Percentiles rank a stretch among this genome's conserved stretches.
These are phyloP conservation scores for Drosophila mayaguana DNA, from an alignment of 2,888 invertebrate species.

Conservation along the genomic window DNA sequence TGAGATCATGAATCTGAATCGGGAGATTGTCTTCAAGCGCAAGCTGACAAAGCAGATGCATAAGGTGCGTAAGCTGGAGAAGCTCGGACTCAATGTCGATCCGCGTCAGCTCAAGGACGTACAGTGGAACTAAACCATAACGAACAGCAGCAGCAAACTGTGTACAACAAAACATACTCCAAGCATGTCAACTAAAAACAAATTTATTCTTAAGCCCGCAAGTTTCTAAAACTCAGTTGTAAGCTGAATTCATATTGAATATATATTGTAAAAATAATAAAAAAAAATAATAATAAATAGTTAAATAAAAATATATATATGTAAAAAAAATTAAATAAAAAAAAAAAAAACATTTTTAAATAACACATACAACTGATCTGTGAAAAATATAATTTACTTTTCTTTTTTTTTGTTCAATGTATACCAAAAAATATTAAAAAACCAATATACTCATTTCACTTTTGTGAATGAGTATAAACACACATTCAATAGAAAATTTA, in stretches of 20 bases:
- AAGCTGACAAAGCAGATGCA: constrained; percentile 62
- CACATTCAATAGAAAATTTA: background rate
- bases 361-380: constrained; percentile 7
- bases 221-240: constrained; percentile 68
- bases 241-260: constrained; percentile 30
- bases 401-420: background rate
- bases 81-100: constrained; percentile 65
- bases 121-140: constrained; percentile 47
- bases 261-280: background rate
- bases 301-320: background rate
- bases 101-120: constrained; percentile 56
- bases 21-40: constrained; percentile 71
- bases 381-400: constrained; percentile 1
- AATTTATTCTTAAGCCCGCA: constrained; percentile 42
- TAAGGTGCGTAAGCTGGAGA: constrained; percentile 68
- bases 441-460: too few relatives aligned
- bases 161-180: constrained; percentile 55
- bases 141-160: constrained; percentile 25
- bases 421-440: too few relatives aligned
- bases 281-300: background rate
- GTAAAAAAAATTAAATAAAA: background rate
- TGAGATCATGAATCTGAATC: constrained; percentile 70
- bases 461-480: too few relatives aligned
- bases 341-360: constrained; percentile 10
- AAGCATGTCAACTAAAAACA: constrained; percentile 60